Conservation (phyloP, 2,888 invertebrate species). For the Euplexia lucipara region DNA sequence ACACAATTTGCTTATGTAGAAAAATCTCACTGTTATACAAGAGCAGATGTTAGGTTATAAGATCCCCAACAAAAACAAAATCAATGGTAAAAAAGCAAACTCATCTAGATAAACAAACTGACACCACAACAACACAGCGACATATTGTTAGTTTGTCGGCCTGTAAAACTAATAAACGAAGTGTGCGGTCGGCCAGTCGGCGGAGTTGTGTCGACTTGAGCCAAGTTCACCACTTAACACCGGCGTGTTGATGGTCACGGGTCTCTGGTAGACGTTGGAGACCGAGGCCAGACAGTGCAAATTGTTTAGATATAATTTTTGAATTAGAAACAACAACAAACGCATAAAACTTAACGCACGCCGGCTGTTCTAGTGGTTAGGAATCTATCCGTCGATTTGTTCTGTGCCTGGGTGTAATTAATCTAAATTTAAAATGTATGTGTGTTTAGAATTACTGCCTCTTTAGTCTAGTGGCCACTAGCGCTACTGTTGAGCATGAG, state of each 20-base stretch:
- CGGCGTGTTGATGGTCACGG: constrained; percentile 28
- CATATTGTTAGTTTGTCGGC: constrained; percentile 48
- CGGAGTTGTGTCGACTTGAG: constrained; percentile 40
- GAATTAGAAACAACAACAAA: no score
- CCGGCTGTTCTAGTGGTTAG: no score
- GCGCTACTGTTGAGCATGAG: no score
- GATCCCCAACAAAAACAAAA: neutral
- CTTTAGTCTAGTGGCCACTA: no score
- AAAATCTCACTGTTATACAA: no score
- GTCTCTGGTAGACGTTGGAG: constrained; percentile 9
- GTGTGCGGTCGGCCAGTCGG: constrained; percentile 49
- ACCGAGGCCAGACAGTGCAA: constrained; percentile 6
- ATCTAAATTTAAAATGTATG: no score
- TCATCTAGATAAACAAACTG: constrained; percentile 12
- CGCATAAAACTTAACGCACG: no score
- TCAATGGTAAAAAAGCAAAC: neutral
- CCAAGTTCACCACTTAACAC: constrained; percentile 57
- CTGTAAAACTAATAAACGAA: constrained; percentile 63
- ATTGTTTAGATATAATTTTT: constrained; percentile 1
- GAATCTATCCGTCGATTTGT: no score
- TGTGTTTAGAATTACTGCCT: no score
- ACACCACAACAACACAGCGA: constrained; percentile 26
- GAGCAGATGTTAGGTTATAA: neutral
- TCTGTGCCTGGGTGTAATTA: no score
- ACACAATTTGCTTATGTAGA: no score